Evolutionary conservation across 2,113 vertebrate genomes (phyloP), one percentile per base, ranked within the genome.

Genomic region (Rhinogobius similis): DNA sequence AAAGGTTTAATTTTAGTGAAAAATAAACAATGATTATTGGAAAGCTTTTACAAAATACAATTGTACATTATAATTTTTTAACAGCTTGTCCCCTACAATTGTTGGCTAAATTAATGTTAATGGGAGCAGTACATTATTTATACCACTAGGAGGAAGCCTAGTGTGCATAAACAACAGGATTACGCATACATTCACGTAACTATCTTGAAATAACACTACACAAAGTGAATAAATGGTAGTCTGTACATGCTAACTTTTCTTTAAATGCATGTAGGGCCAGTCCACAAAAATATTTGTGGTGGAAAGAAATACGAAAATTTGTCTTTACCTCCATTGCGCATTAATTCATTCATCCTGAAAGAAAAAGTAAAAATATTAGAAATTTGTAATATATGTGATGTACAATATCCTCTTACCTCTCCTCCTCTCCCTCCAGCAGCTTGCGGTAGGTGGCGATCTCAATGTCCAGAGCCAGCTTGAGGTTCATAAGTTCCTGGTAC

Each of bases 371-470:
- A 2, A 36, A 36, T 36, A 36, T 36, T 5, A 36, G 32, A 16
- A 7, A 41, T 41, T 41, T 1, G 11, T 10, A 11, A 7, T 10
- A 41, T 12, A 2, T 41, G 10, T 41, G 39, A 12, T 41, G 1
- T 26, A 55, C 26, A 24, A 24, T 27, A 6, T 8, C 8, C 5
- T 1, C 56, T 0, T 55, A 93, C 93, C 93, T 91, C 77, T 73
- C 55, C 76, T 94, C 92, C 79, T 93, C 92, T 39, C 92, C 93
- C 78, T 93, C 91, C 86, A 94, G 89, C 68, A 94, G 88, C 76
- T 94, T 91, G 26, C 56, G 82, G 84, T 95, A 95, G 52, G 93
- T 94, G 82, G 89, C 90, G 46, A 95, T 94, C 86, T 94, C 93
- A 1, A 94, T 93, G 78, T 94, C 94, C 72, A 94, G 72, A 3